Evolutionary conservation across 2,888 invertebrate genomes (phyloP), one percentile per base, ranked within the genome.

Genomic region (Ametastegia equiseti): DNA sequence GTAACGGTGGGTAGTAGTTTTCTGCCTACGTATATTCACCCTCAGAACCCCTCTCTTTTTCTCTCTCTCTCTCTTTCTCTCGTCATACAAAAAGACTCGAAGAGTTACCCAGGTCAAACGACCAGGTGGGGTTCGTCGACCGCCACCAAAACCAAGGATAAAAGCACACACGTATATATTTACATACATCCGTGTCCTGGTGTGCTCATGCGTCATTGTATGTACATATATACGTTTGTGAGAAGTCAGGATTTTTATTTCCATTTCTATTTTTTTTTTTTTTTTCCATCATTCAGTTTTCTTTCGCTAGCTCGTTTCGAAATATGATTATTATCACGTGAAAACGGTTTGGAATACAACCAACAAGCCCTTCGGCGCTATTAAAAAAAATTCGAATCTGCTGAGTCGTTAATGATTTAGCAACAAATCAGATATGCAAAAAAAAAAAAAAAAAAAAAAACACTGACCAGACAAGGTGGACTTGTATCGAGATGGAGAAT

Each of bases 101-200:
- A 75, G 23, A 75, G 54, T 54, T 75, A n/a, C 75, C 75, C 54
- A 45, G 75, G 75, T 75, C 75, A 75, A 75, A 75, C 75, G 50
- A 36, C 81, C 86, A 84, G 85, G 83, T 83, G 83, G 83, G 84
- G 86, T 87, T 89, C 88, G 84, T 87, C 85, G 86, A 88, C 86
- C 87, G 84, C 82, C 73, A 80, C 77, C 80, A 80, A 84, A 84
- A 84, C 83, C 73, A 45, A 65, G 83, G 65, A 82, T 19, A 78
- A 65, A 30, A 57, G 67, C 71, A 67, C 50, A 60, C 42, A n/a
- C 47, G 71, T 65, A 67, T 67, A 36, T 30, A 30, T 81, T 11
- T 27, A 19, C 63, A 71, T 30, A 5, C n/a, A n/a, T n/a, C 27
- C 39, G n/a, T n/a, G 63, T 63, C 27, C 67, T 13, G 2, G 54